Base-by-base conservation (phyloP, 2,113 vertebrate species). In the Rhinoderma darwinii region DNA sequence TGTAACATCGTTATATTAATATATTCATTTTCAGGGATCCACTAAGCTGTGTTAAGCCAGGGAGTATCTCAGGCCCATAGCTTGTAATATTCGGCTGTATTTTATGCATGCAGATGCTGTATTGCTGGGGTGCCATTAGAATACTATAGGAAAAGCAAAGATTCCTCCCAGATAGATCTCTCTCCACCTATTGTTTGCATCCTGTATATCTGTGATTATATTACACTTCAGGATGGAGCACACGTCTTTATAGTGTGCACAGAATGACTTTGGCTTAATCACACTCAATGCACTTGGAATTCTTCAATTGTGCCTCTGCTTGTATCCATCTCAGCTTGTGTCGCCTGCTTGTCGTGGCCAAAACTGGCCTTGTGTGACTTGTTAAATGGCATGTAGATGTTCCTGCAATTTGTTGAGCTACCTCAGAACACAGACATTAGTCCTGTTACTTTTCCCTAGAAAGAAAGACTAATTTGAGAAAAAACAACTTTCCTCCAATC, bases 401-500 rank as follows among this genome's bases (percentile, higher is more conserved):
- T 51, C 50, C 27, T 50, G 17, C 74, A 50, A 77, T 77, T 77
- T 77, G 74, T 47, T 9, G 39, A 20, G 74, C n/a, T 32, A 10
- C 44, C 27, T 50, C 27, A 2, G n/a, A 35, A 18, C 75, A 15
- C 75, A 37, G 44, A 78, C 47, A 78, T 32, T 32, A 30, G 44
- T 54, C 27, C 75, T 35, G 27, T 51, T 78, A 78, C 75, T 78
- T 78, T 78, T 54, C 75, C 75, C 75, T 78, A 51, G 74, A 77
- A 77, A 76, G 73, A 76, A 76, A 76, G 73, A 47, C 39, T 76
- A 77, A 78, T 78, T 78, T 78, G 25, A 22, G n/a, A 78, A 54
- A 35, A 78, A 78, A 35, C 75, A 78, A 51, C 75, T 54, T 50
- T 78, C 47, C 47, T 61, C 35, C 54, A 63, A 76, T 59, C 51